Percentiles rank a stretch among this genome's conserved stretches.
Evolutionary conservation across 2,113 vertebrate species (phyloP).

Genomic region (Gracilinanus agilis): DNA sequence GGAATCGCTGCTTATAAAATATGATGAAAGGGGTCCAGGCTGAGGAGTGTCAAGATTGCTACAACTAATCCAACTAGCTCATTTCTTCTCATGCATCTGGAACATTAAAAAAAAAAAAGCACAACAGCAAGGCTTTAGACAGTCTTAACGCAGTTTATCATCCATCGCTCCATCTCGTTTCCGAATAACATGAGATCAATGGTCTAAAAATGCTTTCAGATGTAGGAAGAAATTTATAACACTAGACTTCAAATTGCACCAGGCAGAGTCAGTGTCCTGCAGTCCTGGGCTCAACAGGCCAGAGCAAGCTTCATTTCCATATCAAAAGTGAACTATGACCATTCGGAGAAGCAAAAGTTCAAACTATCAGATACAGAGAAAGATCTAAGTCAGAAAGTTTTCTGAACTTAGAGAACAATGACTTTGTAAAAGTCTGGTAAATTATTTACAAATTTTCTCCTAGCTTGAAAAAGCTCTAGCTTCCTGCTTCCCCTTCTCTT

Average conservation of each 20-base stretch:
- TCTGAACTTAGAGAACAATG: slow-evolving; percentile 58
- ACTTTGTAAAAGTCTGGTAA: slow-evolving; percentile 73
- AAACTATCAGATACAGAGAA: slow-evolving; percentile 50
- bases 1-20: slow-evolving; percentile 66
- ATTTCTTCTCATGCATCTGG: slow-evolving; percentile 25
- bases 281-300: slow-evolving; percentile 22
- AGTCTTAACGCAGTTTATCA: slow-evolving; percentile 71
- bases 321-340: slow-evolving; percentile 67
- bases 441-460: slow-evolving; percentile 80
- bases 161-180: slow-evolving; percentile 51
- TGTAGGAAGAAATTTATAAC: slow-evolving; percentile 54
- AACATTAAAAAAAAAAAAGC: neutral
- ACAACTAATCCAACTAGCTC: slow-evolving; percentile 62
- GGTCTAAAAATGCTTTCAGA: slow-evolving; percentile 65
- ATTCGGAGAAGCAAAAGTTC: slow-evolving; percentile 57
- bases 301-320: slow-evolving; percentile 69
- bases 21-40: slow-evolving; percentile 29
- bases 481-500: slow-evolving; percentile 60
- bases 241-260: neutral
- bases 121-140: slow-evolving; percentile 34
- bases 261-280: neutral
- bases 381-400: slow-evolving; percentile 13
- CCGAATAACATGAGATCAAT: slow-evolving; percentile 57
- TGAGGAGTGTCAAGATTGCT: slow-evolving; percentile 8
- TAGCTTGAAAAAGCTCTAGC: slow-evolving; percentile 64